Evolutionary conservation across 2,113 vertebrate species (phyloP), one percentile per base, ranked within the genome.

Genomic region (Apaloderma vittatum): DNA sequence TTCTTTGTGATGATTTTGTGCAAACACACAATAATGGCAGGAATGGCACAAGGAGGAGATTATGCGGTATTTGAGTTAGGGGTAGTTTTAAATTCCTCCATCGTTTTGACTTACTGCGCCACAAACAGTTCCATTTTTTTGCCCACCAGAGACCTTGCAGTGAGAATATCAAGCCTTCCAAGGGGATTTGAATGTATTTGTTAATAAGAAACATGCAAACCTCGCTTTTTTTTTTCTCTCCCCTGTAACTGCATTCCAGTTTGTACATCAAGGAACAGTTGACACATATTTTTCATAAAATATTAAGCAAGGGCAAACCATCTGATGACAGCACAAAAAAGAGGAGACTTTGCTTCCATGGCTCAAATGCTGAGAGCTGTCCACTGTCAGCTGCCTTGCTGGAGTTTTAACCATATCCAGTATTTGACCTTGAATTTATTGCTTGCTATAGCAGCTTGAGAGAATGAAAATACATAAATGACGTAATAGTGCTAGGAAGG

Each of bases 251-350:
- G 54, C 36, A 61, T 93, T 90, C 32, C 52, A 88, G 20, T 57
- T 88, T 52, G 45, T 84, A 29, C 1, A 1, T 92, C 83, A 94
- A 79, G 72, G 61, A 92, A 94, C 52, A 65, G 88, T 80, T 86
- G 72, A 88, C 66, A 83, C 11, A 1, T 49, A 75, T 90, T 96
- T 94, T 95, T 86, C 75, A 78, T 91, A 87, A 92, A 94, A 91
- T 68, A 81, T 24, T 84, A 84, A 94, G 30, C 68, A 92, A 92
- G 30, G 45, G 26, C 48, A 86, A 86, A 23, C 46, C 26, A 80
- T 90, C 48, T 87, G 52, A 89, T 86, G 57, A 51, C 65, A 77
- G 62, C 49, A 76, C 36, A 65, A 40, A 95, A 95, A 85, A 86
- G 34, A 67, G 15, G 15, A 55, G 36, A 36, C 40, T 86, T 74